Base-by-base conservation (phyloP, 30 jellyfish, hydroid and myxozoan genomes). In the Mastigias papua region DNA sequence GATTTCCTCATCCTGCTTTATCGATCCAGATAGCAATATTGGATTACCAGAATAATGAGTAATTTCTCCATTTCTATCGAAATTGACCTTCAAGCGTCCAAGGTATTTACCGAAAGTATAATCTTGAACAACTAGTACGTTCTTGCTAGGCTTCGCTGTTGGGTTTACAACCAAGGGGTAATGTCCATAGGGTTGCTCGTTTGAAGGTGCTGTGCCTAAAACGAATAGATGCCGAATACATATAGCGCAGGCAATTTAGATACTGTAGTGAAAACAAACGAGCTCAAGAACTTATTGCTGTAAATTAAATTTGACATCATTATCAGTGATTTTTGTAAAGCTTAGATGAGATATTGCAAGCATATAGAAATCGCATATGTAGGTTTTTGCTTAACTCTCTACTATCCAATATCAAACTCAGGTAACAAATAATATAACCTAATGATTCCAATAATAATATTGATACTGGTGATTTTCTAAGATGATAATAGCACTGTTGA, bases 31-130 rank as follows among this genome's bases (percentile, higher is more conserved):
- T 68, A 96, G 63, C 23, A 96, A 86, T 32, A 96, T 83, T 17
- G 99, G 99, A 75, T 96, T 96, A 8, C 99, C 99, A 64, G 78
- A 19, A 78, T 76, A 91, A 34, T 96, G 35, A 20, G 79, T 49
- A 11, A 91, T 72, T 15, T 86, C 96, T 22, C 99, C 99, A 35
- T 74, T 33, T n/a, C 69, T 60, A 63, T 96, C 95, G 69, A 96
- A 96, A 1, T 74, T 84, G 20, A 96, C 97, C 7, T 91, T 88
- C 17, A 96, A 86, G 63, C 91, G 35, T 27, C 99, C 99, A 54
- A 96, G 76, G 74, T 96, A 96, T 60, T 96, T 96, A 34, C 99
- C 99, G 63, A 86, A 96, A 21, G 99, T 82, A 57, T 86, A 90
- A 49, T 69, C 99, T 88, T 96, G 99, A 35, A 96, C 99, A 27